Percentiles rank a stretch among this genome's conserved stretches.
phyloP scores from a whole-genome alignment of 1,140 invertebrate genomes.

The Pseudobourletiella spinata region DNA sequence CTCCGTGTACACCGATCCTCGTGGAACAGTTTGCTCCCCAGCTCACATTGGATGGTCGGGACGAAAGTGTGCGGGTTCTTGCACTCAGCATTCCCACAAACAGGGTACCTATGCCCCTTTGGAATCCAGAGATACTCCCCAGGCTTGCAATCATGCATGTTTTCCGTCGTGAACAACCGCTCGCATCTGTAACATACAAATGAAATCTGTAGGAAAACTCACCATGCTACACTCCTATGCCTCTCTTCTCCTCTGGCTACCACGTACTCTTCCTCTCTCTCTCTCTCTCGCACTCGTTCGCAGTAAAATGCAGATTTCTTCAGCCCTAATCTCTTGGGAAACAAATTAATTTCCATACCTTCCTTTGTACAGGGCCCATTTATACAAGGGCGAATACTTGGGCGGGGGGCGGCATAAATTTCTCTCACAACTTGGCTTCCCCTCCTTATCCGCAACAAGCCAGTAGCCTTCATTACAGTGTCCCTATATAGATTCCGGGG shows the following conservation, averaged over 20 bases:
- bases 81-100: conserved; percentile 30
- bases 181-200: too few relatives aligned
- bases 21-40: conserved; percentile 32
- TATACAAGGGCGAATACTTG: conserved; percentile 24
- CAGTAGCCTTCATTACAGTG: conserved; percentile 32
- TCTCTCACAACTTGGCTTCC: conserved; percentile 28
- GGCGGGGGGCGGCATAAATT: conserved; percentile 29
- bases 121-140: conserved; percentile 33
- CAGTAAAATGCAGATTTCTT: too few relatives aligned
- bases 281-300: too few relatives aligned
- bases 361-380: conserved; percentile 36
- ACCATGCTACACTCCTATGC: too few relatives aligned
- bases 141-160: conserved; percentile 33
- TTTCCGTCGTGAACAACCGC: conserved; percentile 22
- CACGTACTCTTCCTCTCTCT: too few relatives aligned
- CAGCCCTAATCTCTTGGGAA: too few relatives aligned
- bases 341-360: conserved; percentile 17
- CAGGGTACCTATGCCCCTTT: conserved; percentile 30
- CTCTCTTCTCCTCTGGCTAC: too few relatives aligned
- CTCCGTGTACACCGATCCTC: conserved; percentile 28
- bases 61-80: conserved; percentile 27
- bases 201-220: background rate
- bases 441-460: conserved; percentile 33
- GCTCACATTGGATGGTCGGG: conserved; percentile 32
- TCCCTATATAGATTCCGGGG: conserved; percentile 19